A percentile compares a stretch with the other conserved stretches of the same genome.
phyloP scores from a whole-genome alignment of 2,113 vertebrate species.

The Alethe diademata region DNA sequence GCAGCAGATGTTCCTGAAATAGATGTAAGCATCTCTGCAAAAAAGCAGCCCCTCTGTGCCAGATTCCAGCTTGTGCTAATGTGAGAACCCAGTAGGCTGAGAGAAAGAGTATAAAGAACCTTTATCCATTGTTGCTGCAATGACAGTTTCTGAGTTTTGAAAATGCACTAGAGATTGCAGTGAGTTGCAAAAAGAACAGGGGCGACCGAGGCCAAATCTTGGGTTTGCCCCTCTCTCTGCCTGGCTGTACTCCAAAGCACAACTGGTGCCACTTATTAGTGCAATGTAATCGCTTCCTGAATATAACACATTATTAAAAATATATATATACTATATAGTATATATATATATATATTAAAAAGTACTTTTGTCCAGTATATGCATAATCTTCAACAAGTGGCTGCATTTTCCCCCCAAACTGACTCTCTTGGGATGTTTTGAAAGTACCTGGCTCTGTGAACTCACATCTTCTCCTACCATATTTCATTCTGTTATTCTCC shows the following conservation, averaged over 20 bases:
- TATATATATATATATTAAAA: accelerated
- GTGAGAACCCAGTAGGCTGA: slow-evolving; percentile 42
- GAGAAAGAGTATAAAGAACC: slow-evolving; percentile 36
- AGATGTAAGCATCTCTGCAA: slow-evolving; percentile 45
- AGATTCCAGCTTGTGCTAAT: slow-evolving; percentile 49
- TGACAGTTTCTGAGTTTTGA: background rate
- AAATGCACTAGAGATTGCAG: background rate
- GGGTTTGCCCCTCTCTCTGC: background rate
- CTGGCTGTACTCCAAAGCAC: background rate
- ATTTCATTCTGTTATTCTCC: background rate
- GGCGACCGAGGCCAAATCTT: background rate
- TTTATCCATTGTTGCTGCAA: slow-evolving; percentile 21
- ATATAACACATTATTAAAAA: background rate
- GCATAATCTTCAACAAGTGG: background rate
- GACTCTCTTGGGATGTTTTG: background rate
- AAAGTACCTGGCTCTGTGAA: background rate
- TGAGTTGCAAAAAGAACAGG: background rate
- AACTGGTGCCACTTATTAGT: background rate
- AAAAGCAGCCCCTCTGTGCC: slow-evolving; percentile 43
- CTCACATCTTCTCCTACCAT: background rate
- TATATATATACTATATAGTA: no score
- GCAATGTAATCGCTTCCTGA: background rate
- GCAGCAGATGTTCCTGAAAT: slow-evolving; percentile 59
- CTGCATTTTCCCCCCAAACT: accelerated
- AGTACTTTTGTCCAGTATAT: background rate